Conservation (phyloP, 2,113 vertebrate species). For the Struthidea cinerea region DNA sequence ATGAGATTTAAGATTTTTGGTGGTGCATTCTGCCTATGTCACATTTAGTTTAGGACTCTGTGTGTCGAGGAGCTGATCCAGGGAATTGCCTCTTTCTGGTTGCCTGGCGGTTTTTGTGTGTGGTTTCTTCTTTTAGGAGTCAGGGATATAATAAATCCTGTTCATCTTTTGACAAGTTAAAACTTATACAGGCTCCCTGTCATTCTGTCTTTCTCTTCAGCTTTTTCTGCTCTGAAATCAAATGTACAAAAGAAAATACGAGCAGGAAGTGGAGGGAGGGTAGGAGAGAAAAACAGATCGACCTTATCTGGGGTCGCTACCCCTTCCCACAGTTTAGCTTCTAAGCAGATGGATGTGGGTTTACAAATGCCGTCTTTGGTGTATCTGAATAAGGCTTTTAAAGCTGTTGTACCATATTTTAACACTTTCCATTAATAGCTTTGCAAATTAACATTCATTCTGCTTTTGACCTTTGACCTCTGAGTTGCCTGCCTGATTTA, state of each 20-base stretch:
- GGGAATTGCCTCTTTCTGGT: not conserved
- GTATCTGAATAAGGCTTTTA: conserved; percentile 22
- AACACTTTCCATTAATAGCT: conserved; percentile 47
- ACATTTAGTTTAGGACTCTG: not conserved
- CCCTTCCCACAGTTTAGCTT: conserved; percentile 53
- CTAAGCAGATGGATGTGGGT: conserved; percentile 60
- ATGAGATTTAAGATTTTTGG: not conserved
- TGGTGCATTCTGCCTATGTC: not conserved
- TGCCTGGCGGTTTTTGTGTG: not conserved
- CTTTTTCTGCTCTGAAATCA: conserved; percentile 11
- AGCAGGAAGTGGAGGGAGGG: conserved; percentile 14
- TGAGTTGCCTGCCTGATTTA: not conserved
- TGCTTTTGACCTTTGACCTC: conserved; percentile 38
- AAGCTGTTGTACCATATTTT: conserved; percentile 33
- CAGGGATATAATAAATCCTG: not conserved
- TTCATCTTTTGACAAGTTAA: conserved; percentile 9
- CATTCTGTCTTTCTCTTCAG: not conserved
- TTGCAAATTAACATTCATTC: conserved; percentile 9
- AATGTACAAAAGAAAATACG: not conserved
- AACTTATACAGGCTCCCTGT: not conserved
- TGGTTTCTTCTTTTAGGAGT: not conserved
- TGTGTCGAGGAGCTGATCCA: not conserved
- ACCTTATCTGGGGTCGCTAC: conserved; percentile 23
- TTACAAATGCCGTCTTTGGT: conserved; percentile 9
- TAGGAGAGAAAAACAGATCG: conserved; percentile 27